Base-by-base conservation (phyloP, 2,113 vertebrate genomes). In the Euleptes europaea region DNA sequence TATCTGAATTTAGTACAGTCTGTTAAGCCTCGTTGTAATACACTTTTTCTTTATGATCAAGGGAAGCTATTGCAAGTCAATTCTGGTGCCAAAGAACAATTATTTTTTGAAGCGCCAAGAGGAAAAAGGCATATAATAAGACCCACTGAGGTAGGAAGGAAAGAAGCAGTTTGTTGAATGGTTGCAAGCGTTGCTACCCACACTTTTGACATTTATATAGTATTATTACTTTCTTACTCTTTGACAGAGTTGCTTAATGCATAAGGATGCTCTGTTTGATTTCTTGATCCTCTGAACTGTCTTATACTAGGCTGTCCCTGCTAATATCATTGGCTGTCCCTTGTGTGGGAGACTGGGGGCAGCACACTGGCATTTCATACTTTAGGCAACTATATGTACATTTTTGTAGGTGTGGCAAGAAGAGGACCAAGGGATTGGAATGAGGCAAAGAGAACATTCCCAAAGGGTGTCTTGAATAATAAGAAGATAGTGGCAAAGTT, bases 41-140 rank as follows among this genome's bases (percentile, higher is more conserved):
- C 66, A 21, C 78, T 80, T 72, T 28, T 88, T 83, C 63, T 93
- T 94, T 93, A 33, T 0, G 82, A 71, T 92, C 90, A 95, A 99
- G 98, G 99, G 85, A 99, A 99, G 92, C 96, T 99, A 90, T 90
- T 99, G 91, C 98, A 99, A 96, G 97, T 99, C 92, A 99, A 99
- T 97, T 98, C 99, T 9, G 98, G 98, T 93, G 97, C 97, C 91
- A 99, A 98, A 97, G 98, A 99, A 92, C 98, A 98, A 84, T 95
- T 99, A 1, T 99, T 99, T 96, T 99, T 98, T 89, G 99, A 99
- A 96, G 98, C 99, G 73, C 98, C 99, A 0, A 97, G 99, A 94
- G 99, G 99, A 91, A 97, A 97, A 91, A 96, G 97, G 77, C 97
- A 98, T 81, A 91, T 96, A 86, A 98, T 98, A 94, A 96, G 97